Evolutionary conservation across 2,113 vertebrate species (phyloP).

Genomic region (Anarhynchus alexandrinus): DNA sequence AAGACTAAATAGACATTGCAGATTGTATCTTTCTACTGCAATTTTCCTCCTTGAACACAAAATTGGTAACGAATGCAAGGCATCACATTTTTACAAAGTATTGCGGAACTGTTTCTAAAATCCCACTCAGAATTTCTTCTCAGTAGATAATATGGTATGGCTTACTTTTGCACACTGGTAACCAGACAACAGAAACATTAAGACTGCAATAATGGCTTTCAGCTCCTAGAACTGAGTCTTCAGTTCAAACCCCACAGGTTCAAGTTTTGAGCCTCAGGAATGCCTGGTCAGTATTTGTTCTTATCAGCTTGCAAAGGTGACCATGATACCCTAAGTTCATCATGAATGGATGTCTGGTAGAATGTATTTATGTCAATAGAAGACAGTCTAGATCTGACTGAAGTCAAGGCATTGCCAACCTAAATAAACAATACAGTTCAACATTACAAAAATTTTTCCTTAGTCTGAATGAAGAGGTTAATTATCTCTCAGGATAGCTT

Average conservation of each 20-base stretch:
- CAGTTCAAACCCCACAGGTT: not conserved
- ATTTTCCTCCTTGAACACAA: not conserved
- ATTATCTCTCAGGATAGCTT: not conserved
- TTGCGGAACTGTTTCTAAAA: not conserved
- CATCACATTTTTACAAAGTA: not conserved
- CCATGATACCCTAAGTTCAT: not conserved
- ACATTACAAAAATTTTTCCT: not conserved
- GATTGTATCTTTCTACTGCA: not conserved
- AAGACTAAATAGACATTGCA: not conserved
- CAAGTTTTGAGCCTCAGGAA: not conserved
- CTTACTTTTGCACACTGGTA: not conserved
- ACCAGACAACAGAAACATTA: not conserved
- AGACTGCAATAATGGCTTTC: not conserved
- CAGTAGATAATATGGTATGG: not conserved
- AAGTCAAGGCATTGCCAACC: not conserved
- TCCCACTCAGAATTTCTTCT: not conserved
- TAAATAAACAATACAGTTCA: not conserved
- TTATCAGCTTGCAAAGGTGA: not conserved
- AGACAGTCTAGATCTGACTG: not conserved
- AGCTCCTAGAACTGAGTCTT: not conserved
- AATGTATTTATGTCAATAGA: not conserved
- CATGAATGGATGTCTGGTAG: not conserved
- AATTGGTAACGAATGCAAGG: not conserved
- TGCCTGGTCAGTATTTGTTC: not conserved
- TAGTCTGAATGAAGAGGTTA: not conserved